These are phyloP conservation scores for Danio jaintianensis DNA, from an alignment of 2,797 vertebrate genomes.

Conservation along the genomic window DNA sequence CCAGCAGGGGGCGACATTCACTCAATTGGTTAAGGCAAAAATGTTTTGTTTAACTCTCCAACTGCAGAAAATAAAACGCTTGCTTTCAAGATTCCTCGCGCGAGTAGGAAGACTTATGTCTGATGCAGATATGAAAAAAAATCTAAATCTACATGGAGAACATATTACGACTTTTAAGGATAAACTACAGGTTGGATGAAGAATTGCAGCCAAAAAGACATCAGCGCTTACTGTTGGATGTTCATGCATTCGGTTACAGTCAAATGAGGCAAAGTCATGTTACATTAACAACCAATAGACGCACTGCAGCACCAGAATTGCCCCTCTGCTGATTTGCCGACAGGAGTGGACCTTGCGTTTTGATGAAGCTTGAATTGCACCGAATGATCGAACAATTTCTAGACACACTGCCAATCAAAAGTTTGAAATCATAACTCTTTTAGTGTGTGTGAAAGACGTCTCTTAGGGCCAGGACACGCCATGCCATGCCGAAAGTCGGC, in stretches of 20 bases:
- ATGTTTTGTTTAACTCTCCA: constrained; percentile 55
- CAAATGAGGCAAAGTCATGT: constrained; percentile 8
- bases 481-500: no score
- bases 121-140: constrained; percentile 46
- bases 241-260: background rate
- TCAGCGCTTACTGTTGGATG: constrained; percentile 22
- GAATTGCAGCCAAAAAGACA: constrained; percentile 32
- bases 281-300: constrained; percentile 24
- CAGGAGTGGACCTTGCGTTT: background rate
- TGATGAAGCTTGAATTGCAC: background rate
- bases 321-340: constrained; percentile 25
- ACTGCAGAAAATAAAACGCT: constrained; percentile 22
- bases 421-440: background rate
- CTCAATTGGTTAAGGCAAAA: constrained; percentile 64
- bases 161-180: no score
- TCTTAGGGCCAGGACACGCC: no score
- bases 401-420: no score
- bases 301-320: constrained; percentile 27
- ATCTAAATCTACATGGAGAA: no score
- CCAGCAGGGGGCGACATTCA: constrained; percentile 54
- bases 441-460: background rate
- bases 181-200: constrained; percentile 3
- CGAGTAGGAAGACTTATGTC: constrained; percentile 76
- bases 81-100: constrained; percentile 59
- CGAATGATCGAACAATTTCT: background rate